Conservation (phyloP, 2,797 vertebrate genomes). For the Amblyopsis hoosieri region DNA sequence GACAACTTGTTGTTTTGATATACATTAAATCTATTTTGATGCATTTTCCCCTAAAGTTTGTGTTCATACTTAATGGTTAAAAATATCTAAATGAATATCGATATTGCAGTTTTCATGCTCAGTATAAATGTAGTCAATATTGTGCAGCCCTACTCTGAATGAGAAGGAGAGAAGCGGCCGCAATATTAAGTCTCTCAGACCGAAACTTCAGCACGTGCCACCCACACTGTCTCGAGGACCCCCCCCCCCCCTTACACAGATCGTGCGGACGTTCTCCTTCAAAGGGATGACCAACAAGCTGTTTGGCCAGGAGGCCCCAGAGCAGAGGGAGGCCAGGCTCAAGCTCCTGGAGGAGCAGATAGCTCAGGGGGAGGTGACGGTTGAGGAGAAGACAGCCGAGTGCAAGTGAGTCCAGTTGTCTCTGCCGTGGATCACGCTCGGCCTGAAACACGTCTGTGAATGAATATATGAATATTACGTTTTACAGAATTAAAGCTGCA, state of each 20-base stretch:
- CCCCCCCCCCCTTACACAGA: slow-evolving; percentile 68
- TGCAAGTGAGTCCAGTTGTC: slow-evolving; percentile 81
- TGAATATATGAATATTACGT: not conserved
- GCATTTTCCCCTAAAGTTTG: too few relatives aligned
- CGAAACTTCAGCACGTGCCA: not conserved
- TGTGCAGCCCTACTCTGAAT: too few relatives aligned
- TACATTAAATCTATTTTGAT: too few relatives aligned
- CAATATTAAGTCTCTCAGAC: not conserved
- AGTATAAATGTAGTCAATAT: too few relatives aligned
- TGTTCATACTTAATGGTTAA: too few relatives aligned
- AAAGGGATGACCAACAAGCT: slow-evolving; percentile 97
- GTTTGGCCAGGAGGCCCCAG: slow-evolving; percentile 94
- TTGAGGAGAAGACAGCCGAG: slow-evolving; percentile 87
- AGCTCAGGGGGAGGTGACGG: slow-evolving; percentile 85
- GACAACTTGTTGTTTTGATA: too few relatives aligned
- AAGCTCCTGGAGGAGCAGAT: slow-evolving; percentile 92
- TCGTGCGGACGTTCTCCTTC: slow-evolving; percentile 90
- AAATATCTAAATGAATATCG: too few relatives aligned
- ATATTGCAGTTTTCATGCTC: too few relatives aligned
- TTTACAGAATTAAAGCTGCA: too few relatives aligned
- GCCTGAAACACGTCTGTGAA: not conserved
- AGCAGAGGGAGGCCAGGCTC: slow-evolving; percentile 90
- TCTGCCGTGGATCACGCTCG: not conserved
- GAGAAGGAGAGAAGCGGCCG: too few relatives aligned
- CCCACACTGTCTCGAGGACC: too few relatives aligned